Evolutionary conservation across 1,140 invertebrate species (phyloP).

Genomic region (Lordiphosa stackelbergi): DNA sequence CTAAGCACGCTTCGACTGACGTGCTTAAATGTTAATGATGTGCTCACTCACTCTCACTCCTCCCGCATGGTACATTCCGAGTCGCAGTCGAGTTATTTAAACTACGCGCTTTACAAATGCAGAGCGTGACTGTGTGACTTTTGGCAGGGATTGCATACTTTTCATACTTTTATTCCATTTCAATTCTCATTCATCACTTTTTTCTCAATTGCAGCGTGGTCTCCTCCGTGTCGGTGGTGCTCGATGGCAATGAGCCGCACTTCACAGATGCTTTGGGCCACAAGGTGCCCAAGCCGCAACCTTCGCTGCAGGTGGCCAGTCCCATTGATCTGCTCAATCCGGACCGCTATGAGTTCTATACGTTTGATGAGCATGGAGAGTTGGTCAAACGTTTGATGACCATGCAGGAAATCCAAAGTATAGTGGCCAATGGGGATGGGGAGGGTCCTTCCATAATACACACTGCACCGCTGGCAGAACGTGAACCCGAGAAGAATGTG

Average conservation of each 20-base stretch:
- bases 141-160: constrained; percentile 45
- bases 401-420: constrained; percentile 87
- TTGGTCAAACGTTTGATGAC: constrained; percentile 89
- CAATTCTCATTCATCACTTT: background rate
- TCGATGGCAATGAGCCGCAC: constrained; percentile 79
- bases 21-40: constrained; percentile 71
- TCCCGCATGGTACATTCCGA: constrained; percentile 12
- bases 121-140: constrained; percentile 48
- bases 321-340: constrained; percentile 86
- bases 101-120: constrained; percentile 23
- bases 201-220: constrained; percentile 78
- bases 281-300: constrained; percentile 79
- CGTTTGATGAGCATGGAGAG: constrained; percentile 88
- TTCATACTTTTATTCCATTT: constrained; percentile 59
- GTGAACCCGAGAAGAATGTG: constrained; percentile 82
- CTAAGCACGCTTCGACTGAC: constrained; percentile 49
- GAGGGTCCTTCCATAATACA: constrained; percentile 79
- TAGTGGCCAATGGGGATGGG: constrained; percentile 87
- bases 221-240: constrained; percentile 81
- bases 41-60: constrained; percentile 25
- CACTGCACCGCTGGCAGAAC: constrained; percentile 76
- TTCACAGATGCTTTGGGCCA: constrained; percentile 82
- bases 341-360: constrained; percentile 90
- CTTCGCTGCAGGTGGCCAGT: constrained; percentile 81
- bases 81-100: constrained; percentile 34